Evolutionary conservation across 2,888 invertebrate genomes (phyloP).

Genomic region (Ernsta delagoae): DNA sequence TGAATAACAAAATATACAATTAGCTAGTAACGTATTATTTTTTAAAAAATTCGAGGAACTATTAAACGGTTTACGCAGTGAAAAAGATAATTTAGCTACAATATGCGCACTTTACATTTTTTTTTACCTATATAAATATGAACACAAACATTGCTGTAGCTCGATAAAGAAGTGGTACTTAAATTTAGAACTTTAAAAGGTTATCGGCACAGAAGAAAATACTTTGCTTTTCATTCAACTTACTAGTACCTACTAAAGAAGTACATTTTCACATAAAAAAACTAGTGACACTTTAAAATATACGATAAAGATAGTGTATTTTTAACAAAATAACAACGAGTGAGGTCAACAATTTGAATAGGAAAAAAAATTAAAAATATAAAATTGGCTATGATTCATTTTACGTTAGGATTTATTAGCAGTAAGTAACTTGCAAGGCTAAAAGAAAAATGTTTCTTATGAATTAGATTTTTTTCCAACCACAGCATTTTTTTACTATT

Average conservation of each 20-base stretch:
- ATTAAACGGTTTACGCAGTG: conserved; percentile 9
- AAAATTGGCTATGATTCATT: conserved; percentile 47
- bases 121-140: conserved; percentile 29
- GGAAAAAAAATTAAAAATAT: conserved; percentile 45
- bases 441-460: conserved; percentile 2
- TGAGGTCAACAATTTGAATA: conserved; percentile 50
- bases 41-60: conserved; percentile 28
- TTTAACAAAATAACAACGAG: conserved; percentile 44
- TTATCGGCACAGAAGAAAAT: no score
- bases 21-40: conserved; percentile 30
- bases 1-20: conserved; percentile 30
- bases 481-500: no score
- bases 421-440: conserved; percentile 49
- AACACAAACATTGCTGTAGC: neutral
- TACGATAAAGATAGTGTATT: no score
- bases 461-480: no score
- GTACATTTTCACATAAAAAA: no score
- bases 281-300: no score
- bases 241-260: no score
- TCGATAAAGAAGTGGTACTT: no score
- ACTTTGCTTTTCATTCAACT: no score
- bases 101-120: neutral
- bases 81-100: conserved; percentile 22
- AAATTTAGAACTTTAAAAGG: no score
- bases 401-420: conserved; percentile 36